Evolutionary conservation across 2,888 invertebrate species (phyloP).

Genomic region (Chaetoderma sp.): DNA sequence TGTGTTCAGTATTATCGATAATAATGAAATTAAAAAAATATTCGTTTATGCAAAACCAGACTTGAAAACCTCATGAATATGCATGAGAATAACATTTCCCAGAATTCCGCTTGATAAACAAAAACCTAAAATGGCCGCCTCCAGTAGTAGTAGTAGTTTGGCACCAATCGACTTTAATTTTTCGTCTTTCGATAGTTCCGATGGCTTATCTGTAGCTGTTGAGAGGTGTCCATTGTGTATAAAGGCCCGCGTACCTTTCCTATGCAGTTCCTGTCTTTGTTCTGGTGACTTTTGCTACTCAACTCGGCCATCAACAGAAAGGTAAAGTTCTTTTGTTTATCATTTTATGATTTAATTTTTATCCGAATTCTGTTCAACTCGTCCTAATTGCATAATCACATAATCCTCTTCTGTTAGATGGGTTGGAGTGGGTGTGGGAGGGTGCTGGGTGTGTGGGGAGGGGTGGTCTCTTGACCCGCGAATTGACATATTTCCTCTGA

Average conservation of each 20-base stretch:
- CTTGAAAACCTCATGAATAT: no score
- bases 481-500: no score
- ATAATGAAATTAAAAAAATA: no score
- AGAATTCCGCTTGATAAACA: slow-evolving; percentile 3
- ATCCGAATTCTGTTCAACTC: no score
- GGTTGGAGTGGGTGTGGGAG: no score
- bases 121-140: slow-evolving; percentile 38
- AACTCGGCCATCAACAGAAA: slow-evolving; percentile 34
- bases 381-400: background rate
- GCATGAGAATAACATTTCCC: no score
- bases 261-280: slow-evolving; percentile 50
- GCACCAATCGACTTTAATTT: slow-evolving; percentile 42
- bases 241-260: slow-evolving; percentile 46
- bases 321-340: slow-evolving; percentile 18
- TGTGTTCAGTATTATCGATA: no score
- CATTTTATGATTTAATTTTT: no score
- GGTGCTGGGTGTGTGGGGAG: no score
- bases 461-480: no score
- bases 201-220: slow-evolving; percentile 48
- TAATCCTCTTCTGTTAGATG: no score
- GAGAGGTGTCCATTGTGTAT: slow-evolving; percentile 56
- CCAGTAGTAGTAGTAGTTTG: slow-evolving; percentile 31
- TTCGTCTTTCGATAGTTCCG: slow-evolving; percentile 40
- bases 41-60: no score
- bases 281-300: slow-evolving; percentile 51